phyloP scores from a whole-genome alignment of 2,888 invertebrate species.

The Torymus auratus region DNA sequence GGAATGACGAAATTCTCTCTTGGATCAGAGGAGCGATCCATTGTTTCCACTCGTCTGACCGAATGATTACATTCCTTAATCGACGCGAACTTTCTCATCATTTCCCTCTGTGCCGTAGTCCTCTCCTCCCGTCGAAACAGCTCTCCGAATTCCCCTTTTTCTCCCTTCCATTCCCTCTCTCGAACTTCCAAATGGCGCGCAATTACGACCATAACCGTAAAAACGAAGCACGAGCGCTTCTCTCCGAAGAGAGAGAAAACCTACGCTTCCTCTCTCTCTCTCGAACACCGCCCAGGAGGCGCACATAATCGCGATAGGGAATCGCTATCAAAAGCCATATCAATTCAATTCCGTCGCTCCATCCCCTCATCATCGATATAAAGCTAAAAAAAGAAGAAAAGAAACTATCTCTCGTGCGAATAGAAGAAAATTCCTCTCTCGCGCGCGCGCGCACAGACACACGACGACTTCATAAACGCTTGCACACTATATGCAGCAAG shows the following conservation, averaged over 20 bases:
- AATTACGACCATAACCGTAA: conserved; percentile 51
- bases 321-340: conserved; percentile 50
- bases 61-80: not conserved
- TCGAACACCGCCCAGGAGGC: conserved; percentile 20
- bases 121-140: not conserved
- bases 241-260: not conserved
- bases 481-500: not conserved
- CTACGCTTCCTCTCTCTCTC: not conserved
- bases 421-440: conserved; percentile 25
- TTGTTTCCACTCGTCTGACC: not conserved
- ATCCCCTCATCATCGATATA: conserved; percentile 21
- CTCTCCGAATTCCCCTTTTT: conserved; percentile 11
- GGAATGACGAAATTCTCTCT: not conserved
- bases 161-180: not conserved
- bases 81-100: not conserved
- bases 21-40: not conserved
- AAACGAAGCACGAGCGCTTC: conserved; percentile 26
- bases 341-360: conserved; percentile 42
- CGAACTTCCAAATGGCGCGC: conserved; percentile 11
- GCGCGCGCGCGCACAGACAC: not conserved
- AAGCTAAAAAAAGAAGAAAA: conserved; percentile 13
- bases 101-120: not conserved
- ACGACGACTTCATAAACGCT: conserved; percentile 49
- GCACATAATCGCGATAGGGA: conserved; percentile 35
- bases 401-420: no score